phyloP scores from a whole-genome alignment of 2,888 invertebrate genomes.

The Acleris emargana region DNA sequence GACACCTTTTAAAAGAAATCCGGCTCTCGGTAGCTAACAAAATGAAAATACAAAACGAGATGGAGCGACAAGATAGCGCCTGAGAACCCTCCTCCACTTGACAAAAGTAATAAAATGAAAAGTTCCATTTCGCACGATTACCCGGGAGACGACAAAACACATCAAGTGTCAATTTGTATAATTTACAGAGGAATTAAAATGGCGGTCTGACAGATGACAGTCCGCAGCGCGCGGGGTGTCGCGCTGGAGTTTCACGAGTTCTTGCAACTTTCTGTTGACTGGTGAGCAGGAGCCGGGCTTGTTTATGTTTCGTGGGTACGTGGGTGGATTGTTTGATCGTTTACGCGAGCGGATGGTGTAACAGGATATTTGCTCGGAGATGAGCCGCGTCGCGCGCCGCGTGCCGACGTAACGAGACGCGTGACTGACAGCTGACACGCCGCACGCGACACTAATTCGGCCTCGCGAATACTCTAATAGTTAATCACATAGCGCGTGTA shows the following conservation, averaged over 20 bases:
- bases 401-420: constrained; percentile 75
- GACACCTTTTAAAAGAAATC: constrained; percentile 29
- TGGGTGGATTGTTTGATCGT: constrained; percentile 44
- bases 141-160: constrained; percentile 78
- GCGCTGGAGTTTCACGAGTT: constrained; percentile 40
- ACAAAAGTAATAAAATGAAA: constrained; percentile 66
- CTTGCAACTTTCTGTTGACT: constrained; percentile 6
- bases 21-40: constrained; percentile 41
- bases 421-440: constrained; percentile 68
- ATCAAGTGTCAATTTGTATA: constrained; percentile 79
- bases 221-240: constrained; percentile 52
- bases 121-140: constrained; percentile 72
- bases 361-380: constrained; percentile 67
- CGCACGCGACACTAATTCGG: constrained; percentile 56
- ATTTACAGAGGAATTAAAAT: constrained; percentile 76
- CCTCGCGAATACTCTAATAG: constrained; percentile 21
- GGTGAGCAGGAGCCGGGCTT: constrained; percentile 1
- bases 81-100: constrained; percentile 51
- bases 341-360: constrained; percentile 51
- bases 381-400: constrained; percentile 57
- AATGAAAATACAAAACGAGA: constrained; percentile 44
- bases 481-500: constrained; percentile 19
- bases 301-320: constrained; percentile 6
- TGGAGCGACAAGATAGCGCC: constrained; percentile 47
- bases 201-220: constrained; percentile 74